A percentile compares a stretch with the other conserved stretches of the same genome.
phyloP scores from a whole-genome alignment of 30 jellyfish, hydroid and myxozoan genomes.

The Haliclystus octoradiatus region DNA sequence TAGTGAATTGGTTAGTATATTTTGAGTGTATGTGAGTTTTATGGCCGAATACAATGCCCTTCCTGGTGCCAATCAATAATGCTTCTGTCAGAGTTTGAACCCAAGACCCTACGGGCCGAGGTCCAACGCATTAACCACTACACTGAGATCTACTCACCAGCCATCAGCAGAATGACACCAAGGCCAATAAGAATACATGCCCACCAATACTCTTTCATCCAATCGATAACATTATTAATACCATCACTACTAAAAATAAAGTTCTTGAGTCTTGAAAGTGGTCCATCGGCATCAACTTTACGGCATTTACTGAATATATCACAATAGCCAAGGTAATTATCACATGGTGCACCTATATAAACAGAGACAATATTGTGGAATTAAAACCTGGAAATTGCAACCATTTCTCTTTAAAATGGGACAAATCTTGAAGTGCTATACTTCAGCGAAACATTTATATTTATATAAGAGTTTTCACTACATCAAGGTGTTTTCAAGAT shows the following conservation, averaged over 20 bases:
- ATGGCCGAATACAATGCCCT: too few relatives aligned
- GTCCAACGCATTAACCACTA: too few relatives aligned
- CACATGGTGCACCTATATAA: slow-evolving; percentile 80
- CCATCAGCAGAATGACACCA: slow-evolving; percentile 69
- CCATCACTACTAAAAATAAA: slow-evolving; percentile 44
- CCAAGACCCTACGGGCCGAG: too few relatives aligned
- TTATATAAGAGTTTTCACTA: too few relatives aligned
- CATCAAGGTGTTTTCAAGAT: too few relatives aligned
- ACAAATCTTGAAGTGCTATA: background rate
- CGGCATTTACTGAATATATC: slow-evolving; percentile 72
- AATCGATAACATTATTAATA: slow-evolving; percentile 28
- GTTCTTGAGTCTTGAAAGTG: slow-evolving; percentile 65
- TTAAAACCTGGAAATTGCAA: too few relatives aligned
- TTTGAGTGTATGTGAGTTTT: too few relatives aligned
- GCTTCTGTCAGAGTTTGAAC: too few relatives aligned
- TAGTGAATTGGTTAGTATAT: too few relatives aligned
- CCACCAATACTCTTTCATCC: slow-evolving; percentile 95
- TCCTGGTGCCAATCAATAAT: too few relatives aligned
- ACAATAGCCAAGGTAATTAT: slow-evolving; percentile 72
- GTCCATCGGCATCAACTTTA: slow-evolving; percentile 94
- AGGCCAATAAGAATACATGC: slow-evolving; percentile 84
- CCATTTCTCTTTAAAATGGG: background rate
- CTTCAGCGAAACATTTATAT: background rate
- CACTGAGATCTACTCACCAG: too few relatives aligned
- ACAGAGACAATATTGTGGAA: background rate